phyloP scores from a whole-genome alignment of 2,797 vertebrate genomes.

The Champsocephalus gunnari region DNA sequence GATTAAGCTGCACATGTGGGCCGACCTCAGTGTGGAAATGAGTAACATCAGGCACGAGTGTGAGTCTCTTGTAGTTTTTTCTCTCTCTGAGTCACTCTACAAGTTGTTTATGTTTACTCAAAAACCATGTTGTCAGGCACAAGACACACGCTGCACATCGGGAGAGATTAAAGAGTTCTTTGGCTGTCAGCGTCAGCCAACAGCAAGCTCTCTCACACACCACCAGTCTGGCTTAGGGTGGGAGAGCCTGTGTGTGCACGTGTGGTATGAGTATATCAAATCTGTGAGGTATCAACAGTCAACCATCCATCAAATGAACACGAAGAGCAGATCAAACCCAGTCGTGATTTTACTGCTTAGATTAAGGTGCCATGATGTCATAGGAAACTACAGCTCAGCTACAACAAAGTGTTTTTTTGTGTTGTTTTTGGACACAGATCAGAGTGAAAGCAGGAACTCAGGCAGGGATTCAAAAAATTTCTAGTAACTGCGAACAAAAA shows the following conservation, averaged over 20 bases:
- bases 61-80: constrained; percentile 42
- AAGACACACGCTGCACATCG: constrained; percentile 20
- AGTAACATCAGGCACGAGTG: constrained; percentile 58
- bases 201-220: constrained; percentile 44
- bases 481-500: constrained; percentile 38
- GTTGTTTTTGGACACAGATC: constrained; percentile 44
- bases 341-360: constrained; percentile 67
- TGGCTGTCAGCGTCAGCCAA: constrained; percentile 55
- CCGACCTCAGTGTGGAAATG: constrained; percentile 51
- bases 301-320: constrained; percentile 75
- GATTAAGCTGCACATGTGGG: constrained; percentile 67
- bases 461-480: constrained; percentile 29
- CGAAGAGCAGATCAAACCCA: constrained; percentile 75
- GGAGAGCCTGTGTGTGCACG: constrained; percentile 3
- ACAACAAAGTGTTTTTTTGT: constrained; percentile 59
- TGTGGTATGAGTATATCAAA: constrained; percentile 42
- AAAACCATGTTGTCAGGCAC: constrained; percentile 50
- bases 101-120: constrained; percentile 72
- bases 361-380: constrained; percentile 75
- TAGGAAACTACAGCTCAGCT: constrained; percentile 75
- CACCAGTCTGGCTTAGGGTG: constrained; percentile 29
- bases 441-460: constrained; percentile 15
- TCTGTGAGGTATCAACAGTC: constrained; percentile 65
- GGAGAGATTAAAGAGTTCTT: constrained; percentile 71
- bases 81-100: constrained; percentile 55